These are phyloP conservation scores for Gallinago solitaria DNA, from an alignment of 2,797 vertebrate species.

Conservation along the genomic window DNA sequence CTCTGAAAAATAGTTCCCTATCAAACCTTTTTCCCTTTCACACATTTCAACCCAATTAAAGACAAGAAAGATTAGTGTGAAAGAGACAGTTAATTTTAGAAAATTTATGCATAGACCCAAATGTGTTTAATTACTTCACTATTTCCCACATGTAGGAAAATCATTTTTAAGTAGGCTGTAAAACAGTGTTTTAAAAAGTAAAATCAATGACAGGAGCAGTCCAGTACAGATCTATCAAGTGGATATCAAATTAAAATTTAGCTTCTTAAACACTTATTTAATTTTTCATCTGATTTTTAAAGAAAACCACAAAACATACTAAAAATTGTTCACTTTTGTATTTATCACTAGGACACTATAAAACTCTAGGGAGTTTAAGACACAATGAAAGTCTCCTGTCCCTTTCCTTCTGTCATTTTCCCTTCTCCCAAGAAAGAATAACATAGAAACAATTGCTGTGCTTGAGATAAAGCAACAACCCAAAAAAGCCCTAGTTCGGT, in stretches of 20 bases:
- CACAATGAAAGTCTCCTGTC: neutral
- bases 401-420: neutral
- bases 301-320: neutral
- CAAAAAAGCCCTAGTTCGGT: neutral
- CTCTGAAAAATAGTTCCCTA: conserved; percentile 71
- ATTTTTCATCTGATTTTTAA: neutral
- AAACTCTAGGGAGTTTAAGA: neutral
- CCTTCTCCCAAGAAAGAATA: neutral
- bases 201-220: conserved; percentile 48
- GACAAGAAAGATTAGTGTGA: conserved; percentile 82
- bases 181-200: conserved; percentile 67
- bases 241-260: conserved; percentile 52
- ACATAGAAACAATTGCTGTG: neutral
- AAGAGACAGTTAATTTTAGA: conserved; percentile 84
- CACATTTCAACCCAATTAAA: conserved; percentile 85
- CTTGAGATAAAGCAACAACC: neutral
- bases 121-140: conserved; percentile 84
- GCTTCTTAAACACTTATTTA: conserved; percentile 1
- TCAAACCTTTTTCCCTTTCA: conserved; percentile 78
- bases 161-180: conserved; percentile 73
- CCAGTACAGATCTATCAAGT: conserved; percentile 16
- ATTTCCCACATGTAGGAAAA: conserved; percentile 78
- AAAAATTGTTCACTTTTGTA: neutral
- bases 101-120: conserved; percentile 82
- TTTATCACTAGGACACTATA: neutral